A percentile compares a stretch with the other conserved stretches of the same genome.
These are phyloP conservation scores for Neodon shergylaensis DNA, from an alignment of 2,113 vertebrate species.

Conservation along the genomic window DNA sequence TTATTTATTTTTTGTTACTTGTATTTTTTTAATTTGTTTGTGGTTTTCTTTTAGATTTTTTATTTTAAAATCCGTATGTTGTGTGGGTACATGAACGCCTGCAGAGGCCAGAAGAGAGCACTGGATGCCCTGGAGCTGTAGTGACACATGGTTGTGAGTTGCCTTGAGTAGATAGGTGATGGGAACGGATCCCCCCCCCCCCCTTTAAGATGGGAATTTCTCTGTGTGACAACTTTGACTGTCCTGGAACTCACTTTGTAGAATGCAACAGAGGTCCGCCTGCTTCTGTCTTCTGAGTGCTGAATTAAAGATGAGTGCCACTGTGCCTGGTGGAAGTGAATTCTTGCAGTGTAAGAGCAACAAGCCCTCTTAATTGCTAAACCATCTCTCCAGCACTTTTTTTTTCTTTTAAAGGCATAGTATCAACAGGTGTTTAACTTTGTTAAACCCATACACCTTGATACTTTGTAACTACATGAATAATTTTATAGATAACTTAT, in stretches of 20 bases:
- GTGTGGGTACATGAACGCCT: too few relatives aligned
- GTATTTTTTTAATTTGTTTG: not conserved
- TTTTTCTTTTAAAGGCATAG: not conserved
- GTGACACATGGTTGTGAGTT: not conserved
- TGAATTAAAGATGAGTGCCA: not conserved
- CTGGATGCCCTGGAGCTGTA: not conserved
- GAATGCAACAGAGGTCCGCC: not conserved
- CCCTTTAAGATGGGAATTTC: not conserved
- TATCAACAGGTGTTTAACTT: not conserved
- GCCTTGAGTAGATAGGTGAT: not conserved
- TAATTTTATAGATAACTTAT: slow-evolving; percentile 32
- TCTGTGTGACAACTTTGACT: not conserved
- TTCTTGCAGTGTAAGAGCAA: not conserved
- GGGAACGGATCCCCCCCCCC: too few relatives aligned
- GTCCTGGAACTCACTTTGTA: not conserved
- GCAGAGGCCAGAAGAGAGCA: not conserved
- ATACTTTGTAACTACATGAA: slow-evolving; percentile 4
- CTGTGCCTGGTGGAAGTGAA: not conserved
- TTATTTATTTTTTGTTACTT: not conserved
- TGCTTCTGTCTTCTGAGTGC: not conserved
- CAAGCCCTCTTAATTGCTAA: not conserved
- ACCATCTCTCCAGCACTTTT: not conserved
- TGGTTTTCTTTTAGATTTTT: not conserved
- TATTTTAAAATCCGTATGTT: not conserved
- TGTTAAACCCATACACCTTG: not conserved